Base-by-base conservation (phyloP, 2,113 vertebrate genomes). In the Gymnogyps californianus region DNA sequence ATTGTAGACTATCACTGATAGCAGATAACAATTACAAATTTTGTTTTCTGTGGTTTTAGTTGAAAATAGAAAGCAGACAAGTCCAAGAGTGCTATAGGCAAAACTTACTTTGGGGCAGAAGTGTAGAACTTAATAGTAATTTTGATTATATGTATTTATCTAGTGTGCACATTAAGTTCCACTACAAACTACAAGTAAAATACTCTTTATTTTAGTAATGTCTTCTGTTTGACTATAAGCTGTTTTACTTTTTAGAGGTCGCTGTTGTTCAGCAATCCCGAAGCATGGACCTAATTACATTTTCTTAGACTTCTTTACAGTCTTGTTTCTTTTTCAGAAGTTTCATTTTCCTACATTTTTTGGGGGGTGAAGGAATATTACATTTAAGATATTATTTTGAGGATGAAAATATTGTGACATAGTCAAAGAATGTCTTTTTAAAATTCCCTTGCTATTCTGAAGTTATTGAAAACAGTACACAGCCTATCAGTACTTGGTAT, bases 241-340 rank as follows among this genome's bases (percentile, higher is more conserved):
- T 52, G 5, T 16, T 83, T 40, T 51, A 13, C 18, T 69, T 42
- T 46, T 55, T n/a, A 44, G 58, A 34, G 8, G 11, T 58, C 16
- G 7, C 17, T 38, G 21, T 26, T 86, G 25, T 74, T 84, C 55
- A 78, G 3, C 25, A 81, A 67, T 87, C 6, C 3, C 4, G 71
- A 32, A n/a, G 0, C 2, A 2, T 18, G 24, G 4, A 14, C 21
- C 2, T 9, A 20, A 8, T 76, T 40, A 32, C 0, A 6, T 70
- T 61, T 80, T 46, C 29, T 6, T 52, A 28, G 20, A 13, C 8
- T 26, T 51, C 21, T 71, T 71, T 62, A 7, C 31, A 36, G 6
- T 61, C 7, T 40, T 44, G 8, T 38, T 78, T 52, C 5, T 26
- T 69, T 83, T 70, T 54, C 9, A 62, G 25, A 61, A 89, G 24